Evolutionary conservation across 2,113 vertebrate genomes (phyloP), one percentile per base, ranked within the genome.

Genomic region (Amphilophus citrinellus): DNA sequence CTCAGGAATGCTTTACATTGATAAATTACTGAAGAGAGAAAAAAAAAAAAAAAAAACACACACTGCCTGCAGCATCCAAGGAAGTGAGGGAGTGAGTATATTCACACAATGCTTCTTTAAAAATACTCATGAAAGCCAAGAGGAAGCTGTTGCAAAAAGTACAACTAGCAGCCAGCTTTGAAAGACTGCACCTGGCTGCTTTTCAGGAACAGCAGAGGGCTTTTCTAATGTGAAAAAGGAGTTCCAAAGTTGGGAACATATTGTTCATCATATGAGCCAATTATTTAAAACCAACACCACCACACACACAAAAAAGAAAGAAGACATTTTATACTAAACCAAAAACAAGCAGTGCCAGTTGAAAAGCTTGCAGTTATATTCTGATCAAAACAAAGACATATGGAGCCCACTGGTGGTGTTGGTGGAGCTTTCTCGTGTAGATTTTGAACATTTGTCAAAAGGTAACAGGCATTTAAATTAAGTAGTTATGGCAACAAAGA

Each of bases 101-200:
- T 53, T 53, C 66, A 53, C 66, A 71, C 66, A 71, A 53, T 53
- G 44, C 66, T 20, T 53, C 66, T 71, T 71, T 71, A 57, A 57
- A 75, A 57, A 80, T 59, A 58, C 80, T 62, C 47, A 81, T 78
- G 37, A 82, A 78, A 73, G 66, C 84, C 65, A 73, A 76, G 66
- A 50, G 66, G 44, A 71, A 50, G 66, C 44, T 71, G 24, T 71
- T 71, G 66, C 44, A 30, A 53, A 71, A 32, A 20, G 66, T 24
- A 71, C 44, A 0, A 71, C 20, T 71, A 84, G 75, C 65, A 77
- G 78, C 18, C 27, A 58, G 56, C 53, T 61, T 60, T 86, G 50
- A 90, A 87, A 83, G 84, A 24, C 62, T 81, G 84, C 85, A 92
- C 89, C 85, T 92, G 92, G 84, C 79, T 32, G 81, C 50, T 66